Evolutionary conservation across 2,888 invertebrate genomes (phyloP), one percentile per base, ranked within the genome.

Genomic region (Nymphalis urticae): DNA sequence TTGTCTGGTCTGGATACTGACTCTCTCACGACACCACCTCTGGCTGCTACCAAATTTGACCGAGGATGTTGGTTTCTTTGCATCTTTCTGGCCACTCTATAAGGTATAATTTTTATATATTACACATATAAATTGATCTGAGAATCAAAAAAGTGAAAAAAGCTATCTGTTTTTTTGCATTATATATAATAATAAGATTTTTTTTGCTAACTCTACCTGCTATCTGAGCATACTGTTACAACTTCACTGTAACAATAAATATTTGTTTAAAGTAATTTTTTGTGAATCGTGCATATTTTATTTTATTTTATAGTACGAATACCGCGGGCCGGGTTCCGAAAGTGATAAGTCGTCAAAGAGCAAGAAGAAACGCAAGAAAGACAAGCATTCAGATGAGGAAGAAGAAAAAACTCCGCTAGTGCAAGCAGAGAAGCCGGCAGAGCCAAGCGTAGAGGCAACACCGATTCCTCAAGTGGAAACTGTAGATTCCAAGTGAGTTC

Each of bases 31-130:
- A 79, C 97, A 99, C 86, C 98, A 99, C 84, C 94, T 99, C 75
- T 99, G 99, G 99, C 94, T 99, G 74, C 94, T 99, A 79, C 99
- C 99, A n/a, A 99, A 99, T 92, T 93, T 99, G 56, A 98, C 98
- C 0, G 99, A 99, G 88, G 99, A 99, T 84, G 99, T 99, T 42
- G 99, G 99, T 64, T 98, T 99, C 94, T 96, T 99, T 76, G 99
- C 99, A 9, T 99, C 99, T 0, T 99, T 99, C 93, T 98, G 98
- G 96, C 99, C 99, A 4, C 93, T 98, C 0, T 99, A 98, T 88
- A 96, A 97, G 90, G 97, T 97, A 83, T 81, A 76, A 48, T 13
- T 13, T 54, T 21, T 9, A 19, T 24, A 50, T 50, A 50, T n/a
- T 8, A 8, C 17, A 8, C 27, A 5, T 62, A 51, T 32, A 32